Percentiles rank a stretch among this genome's conserved stretches.
Conservation (phyloP, 2,888 invertebrate species). For the Flexamia atlantica region DNA sequence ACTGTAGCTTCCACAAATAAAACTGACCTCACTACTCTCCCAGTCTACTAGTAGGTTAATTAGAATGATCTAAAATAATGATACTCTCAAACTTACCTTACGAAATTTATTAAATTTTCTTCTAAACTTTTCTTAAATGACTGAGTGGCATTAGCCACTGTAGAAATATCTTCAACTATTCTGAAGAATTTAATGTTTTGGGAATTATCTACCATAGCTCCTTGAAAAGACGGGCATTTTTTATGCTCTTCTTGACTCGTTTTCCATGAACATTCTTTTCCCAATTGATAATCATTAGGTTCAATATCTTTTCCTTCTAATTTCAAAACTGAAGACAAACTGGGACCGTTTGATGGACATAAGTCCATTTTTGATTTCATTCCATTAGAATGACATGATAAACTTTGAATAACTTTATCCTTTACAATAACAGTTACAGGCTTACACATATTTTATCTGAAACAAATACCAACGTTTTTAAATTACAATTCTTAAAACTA, state of each 20-base stretch:
- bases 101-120: constrained; percentile 5
- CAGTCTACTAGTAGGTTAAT: no score
- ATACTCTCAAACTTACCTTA: constrained; percentile 4
- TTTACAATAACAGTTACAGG: background rate
- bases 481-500: no score
- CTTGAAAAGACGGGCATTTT: background rate
- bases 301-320: background rate
- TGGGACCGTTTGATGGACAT: background rate
- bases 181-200: background rate
- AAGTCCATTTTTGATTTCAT: constrained; percentile 19
- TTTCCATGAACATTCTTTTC: constrained; percentile 9
- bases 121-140: background rate
- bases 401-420: background rate
- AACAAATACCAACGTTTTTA: no score
- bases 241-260: background rate
- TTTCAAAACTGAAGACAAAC: background rate
- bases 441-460: constrained; percentile 28
- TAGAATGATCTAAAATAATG: no score
- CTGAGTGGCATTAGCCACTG: background rate
- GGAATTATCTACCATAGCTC: background rate
- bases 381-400: constrained; percentile 15
- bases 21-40: no score
- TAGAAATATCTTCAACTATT: constrained; percentile 1
- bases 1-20: no score
- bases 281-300: background rate